These are phyloP conservation scores for Enteromius paludinosus DNA, from an alignment of 2,797 vertebrate species.

Conservation along the genomic window DNA sequence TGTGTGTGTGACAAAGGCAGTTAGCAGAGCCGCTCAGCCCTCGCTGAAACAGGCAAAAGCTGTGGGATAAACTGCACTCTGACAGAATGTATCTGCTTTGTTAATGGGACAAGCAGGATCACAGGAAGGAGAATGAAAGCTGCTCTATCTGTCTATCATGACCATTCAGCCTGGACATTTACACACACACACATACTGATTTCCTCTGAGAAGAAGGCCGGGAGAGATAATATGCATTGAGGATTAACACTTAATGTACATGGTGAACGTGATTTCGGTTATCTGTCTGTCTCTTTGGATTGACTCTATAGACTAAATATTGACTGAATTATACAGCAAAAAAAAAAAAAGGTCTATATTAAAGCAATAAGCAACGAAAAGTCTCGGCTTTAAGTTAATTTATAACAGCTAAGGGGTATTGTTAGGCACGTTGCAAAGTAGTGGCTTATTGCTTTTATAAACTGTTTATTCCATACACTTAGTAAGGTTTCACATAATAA, in stretches of 20 bases:
- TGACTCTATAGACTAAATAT: neutral
- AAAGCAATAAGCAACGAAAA: too few species aligned
- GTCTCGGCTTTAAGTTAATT: too few species aligned
- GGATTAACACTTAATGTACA: neutral
- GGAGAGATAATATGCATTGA: slow-evolving; percentile 28
- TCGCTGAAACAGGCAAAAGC: slow-evolving; percentile 24
- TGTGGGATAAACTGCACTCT: slow-evolving; percentile 33
- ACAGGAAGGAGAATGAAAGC: slow-evolving; percentile 24
- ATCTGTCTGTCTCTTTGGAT: neutral
- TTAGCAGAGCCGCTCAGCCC: slow-evolving; percentile 25
- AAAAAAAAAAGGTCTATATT: neutral
- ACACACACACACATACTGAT: slow-evolving; percentile 11
- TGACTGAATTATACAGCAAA: neutral
- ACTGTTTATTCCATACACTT: too few species aligned
- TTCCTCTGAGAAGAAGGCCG: slow-evolving; percentile 9
- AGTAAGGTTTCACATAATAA: too few species aligned
- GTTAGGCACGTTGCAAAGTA: too few species aligned
- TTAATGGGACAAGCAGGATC: slow-evolving; percentile 39
- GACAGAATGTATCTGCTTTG: slow-evolving; percentile 45
- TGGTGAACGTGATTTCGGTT: neutral
- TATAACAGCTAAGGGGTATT: too few species aligned
- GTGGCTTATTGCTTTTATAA: too few species aligned
- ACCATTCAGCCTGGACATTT: slow-evolving; percentile 15
- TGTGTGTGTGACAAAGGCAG: slow-evolving; percentile 38
- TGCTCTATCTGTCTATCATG: slow-evolving; percentile 26